Evolutionary conservation across 30 jellyfish, hydroid and myxozoan genomes (phyloP).

Genomic region (Cassiopea xamachana): DNA sequence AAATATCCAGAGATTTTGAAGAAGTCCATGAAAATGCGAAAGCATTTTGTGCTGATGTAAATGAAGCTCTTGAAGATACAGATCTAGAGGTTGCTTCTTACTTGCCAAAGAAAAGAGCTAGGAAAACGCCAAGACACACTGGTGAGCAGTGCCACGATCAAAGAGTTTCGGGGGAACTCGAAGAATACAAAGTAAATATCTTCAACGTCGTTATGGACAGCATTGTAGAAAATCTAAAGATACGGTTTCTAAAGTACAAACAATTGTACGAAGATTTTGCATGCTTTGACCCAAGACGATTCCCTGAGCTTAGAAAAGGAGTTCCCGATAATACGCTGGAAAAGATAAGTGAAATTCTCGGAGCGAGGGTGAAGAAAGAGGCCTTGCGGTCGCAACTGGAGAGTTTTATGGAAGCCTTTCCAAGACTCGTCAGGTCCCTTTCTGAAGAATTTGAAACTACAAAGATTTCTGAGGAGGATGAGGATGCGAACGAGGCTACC

Average conservation of each 20-base stretch:
- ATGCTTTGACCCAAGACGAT: too few species aligned
- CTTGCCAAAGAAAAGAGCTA: too few species aligned
- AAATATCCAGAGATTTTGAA: background rate
- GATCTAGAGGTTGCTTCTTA: constrained; percentile 7
- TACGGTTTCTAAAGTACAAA: background rate
- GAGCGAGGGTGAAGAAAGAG: too few species aligned
- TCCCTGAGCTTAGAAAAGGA: too few species aligned
- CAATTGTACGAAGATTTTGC: constrained; percentile 17
- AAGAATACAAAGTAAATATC: background rate
- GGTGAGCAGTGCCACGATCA: background rate
- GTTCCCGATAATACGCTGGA: too few species aligned
- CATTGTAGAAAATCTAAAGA: background rate
- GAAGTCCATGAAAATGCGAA: background rate
- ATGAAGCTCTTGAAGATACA: background rate
- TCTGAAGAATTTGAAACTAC: too few species aligned
- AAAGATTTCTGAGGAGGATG: too few species aligned
- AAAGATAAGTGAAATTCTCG: too few species aligned
- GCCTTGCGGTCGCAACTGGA: too few species aligned
- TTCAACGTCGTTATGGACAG: constrained; percentile 7
- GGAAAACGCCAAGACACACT: background rate
- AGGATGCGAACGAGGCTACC: too few species aligned
- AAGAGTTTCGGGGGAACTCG: background rate
- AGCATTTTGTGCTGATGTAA: background rate
- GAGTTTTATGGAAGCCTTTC: too few species aligned
- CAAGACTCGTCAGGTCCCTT: too few species aligned